phyloP scores from a whole-genome alignment of 2,797 vertebrate species.

The Hydrolagus colliei region DNA sequence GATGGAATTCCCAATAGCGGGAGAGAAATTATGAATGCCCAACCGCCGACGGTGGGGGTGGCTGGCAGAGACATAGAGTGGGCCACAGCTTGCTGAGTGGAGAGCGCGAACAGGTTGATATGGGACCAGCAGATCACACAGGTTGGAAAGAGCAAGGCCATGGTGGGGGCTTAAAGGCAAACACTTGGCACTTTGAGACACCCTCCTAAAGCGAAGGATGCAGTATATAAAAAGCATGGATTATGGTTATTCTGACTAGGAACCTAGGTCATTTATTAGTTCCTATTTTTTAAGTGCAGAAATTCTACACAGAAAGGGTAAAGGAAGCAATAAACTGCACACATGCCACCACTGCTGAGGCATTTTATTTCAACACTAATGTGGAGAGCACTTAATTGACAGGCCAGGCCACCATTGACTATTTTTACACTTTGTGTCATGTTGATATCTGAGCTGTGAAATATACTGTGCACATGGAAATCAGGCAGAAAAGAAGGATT shows the following conservation, averaged over 20 bases:
- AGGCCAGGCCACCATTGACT: neutral
- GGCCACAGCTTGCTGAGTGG: no score
- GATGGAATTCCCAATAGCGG: no score
- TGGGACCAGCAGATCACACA: no score
- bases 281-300: neutral
- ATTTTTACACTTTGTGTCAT: neutral
- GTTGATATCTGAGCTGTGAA: conserved; percentile 11
- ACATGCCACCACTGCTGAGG: neutral
- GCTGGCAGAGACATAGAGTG: no score
- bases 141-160: no score
- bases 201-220: no score
- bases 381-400: neutral
- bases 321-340: neutral
- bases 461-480: neutral
- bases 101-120: no score
- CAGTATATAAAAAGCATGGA: no score
- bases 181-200: no score
- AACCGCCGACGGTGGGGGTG: no score
- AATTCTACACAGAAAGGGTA: neutral
- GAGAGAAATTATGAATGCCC: no score
- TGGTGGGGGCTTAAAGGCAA: no score
- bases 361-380: neutral
- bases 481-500: conserved; percentile 14
- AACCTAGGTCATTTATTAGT: neutral
- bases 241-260: neutral